phyloP scores from a whole-genome alignment of 2,888 invertebrate genomes.

The Theretra japonica region DNA sequence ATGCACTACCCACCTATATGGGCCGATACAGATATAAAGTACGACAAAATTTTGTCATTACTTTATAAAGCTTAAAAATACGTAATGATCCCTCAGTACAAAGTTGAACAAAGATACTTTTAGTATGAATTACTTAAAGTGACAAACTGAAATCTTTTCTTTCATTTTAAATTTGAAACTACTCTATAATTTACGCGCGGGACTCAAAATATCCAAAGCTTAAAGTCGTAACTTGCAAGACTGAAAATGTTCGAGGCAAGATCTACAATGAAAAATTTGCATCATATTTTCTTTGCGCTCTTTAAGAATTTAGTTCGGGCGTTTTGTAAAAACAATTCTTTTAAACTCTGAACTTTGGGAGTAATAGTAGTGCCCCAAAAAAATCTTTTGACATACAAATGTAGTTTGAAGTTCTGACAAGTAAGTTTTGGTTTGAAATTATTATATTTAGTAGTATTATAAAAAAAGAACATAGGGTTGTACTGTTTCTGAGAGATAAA shows the following conservation, averaged over 20 bases:
- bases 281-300: background rate
- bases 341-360: background rate
- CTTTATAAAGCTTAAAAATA: too few relatives aligned
- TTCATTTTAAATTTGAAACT: background rate
- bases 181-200: background rate
- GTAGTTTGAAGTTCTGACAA: too few relatives aligned
- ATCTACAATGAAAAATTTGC: conserved; percentile 19
- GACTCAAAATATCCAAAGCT: background rate
- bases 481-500: too few relatives aligned
- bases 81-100: background rate
- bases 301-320: background rate
- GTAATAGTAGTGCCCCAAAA: background rate
- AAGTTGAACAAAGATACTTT: background rate
- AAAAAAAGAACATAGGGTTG: too few relatives aligned
- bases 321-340: background rate
- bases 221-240: background rate
- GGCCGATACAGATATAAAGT: too few relatives aligned
- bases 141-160: background rate
- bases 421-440: too few relatives aligned
- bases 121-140: background rate
- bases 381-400: background rate
- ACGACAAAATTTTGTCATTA: too few relatives aligned
- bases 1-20: too few relatives aligned
- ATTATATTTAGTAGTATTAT: too few relatives aligned
- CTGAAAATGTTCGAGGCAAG: background rate